Evolutionary conservation across 64 coral and sea anemone species (phyloP).

Genomic region (Cladopsammia gracilis): DNA sequence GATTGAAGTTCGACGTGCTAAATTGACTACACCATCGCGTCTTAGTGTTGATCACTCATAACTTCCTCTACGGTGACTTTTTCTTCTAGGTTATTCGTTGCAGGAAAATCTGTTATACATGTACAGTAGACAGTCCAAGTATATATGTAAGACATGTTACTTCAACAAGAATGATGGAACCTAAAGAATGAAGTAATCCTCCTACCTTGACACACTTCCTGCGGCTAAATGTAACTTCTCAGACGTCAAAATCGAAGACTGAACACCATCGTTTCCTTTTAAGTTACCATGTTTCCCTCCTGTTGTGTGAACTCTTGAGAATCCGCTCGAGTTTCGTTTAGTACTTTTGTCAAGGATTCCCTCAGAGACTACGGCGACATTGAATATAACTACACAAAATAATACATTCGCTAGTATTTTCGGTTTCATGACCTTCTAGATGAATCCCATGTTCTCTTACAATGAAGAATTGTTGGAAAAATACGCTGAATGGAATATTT

Average conservation of each 20-base stretch:
- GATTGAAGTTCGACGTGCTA: too few relatives aligned
- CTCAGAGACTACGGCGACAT: constrained; percentile 5
- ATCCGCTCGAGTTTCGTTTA: not conserved
- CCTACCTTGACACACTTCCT: constrained; percentile 13
- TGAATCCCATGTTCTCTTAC: constrained; percentile 11
- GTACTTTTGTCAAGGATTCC: not conserved
- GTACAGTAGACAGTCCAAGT: too few relatives aligned
- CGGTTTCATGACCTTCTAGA: constrained; percentile 34
- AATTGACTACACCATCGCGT: too few relatives aligned
- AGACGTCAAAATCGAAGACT: not conserved
- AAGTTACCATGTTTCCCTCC: not conserved
- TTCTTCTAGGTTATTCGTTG: too few relatives aligned
- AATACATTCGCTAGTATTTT: not conserved
- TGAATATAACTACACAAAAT: not conserved
- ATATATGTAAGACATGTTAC: too few relatives aligned
- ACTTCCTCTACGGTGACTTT: too few relatives aligned
- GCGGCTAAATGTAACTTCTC: not conserved
- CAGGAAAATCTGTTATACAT: too few relatives aligned
- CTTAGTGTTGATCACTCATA: too few relatives aligned
- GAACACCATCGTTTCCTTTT: not conserved
- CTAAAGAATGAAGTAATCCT: not conserved
- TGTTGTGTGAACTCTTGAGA: not conserved
- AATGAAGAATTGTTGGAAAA: not conserved
- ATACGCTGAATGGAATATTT: not conserved
- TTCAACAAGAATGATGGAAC: too few relatives aligned